A percentile compares a stretch with the other conserved stretches of the same genome.
These are phyloP conservation scores for Ephialtes manifestator DNA, from an alignment of 2,888 invertebrate genomes.

Conservation along the genomic window DNA sequence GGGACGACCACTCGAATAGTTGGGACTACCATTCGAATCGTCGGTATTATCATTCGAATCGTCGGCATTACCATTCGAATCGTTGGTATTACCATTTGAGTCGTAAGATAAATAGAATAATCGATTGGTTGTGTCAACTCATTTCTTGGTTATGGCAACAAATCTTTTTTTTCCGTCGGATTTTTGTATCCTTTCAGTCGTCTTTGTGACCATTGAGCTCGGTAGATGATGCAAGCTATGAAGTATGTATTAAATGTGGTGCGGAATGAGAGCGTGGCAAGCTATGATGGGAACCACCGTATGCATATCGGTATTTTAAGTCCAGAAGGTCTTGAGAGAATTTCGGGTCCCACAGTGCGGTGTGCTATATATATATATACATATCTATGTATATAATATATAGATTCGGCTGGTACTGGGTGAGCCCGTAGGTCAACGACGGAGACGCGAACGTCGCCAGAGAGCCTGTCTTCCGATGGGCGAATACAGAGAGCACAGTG, in stretches of 20 bases:
- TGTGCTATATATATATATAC: constrained; percentile 15
- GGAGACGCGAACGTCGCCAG: constrained; percentile 68
- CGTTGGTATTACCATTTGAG: too few relatives aligned
- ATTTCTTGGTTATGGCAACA: too few relatives aligned
- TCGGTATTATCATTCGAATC: too few relatives aligned
- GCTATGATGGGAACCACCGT: constrained; percentile 1
- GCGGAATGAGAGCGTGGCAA: not conserved
- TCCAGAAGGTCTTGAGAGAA: constrained; percentile 77
- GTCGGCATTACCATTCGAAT: too few relatives aligned
- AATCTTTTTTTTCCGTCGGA: too few relatives aligned
- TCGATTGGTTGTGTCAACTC: too few relatives aligned
- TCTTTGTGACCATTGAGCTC: too few relatives aligned
- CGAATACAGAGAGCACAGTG: constrained; percentile 11
- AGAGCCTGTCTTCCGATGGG: constrained; percentile 29
- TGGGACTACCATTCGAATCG: too few relatives aligned
- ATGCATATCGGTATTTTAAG: constrained; percentile 17
- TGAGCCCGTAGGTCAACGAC: constrained; percentile 67
- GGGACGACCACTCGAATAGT: too few relatives aligned
- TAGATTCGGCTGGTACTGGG: constrained; percentile 64
- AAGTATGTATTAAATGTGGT: not conserved
- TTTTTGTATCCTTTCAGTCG: too few relatives aligned
- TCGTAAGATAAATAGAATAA: too few relatives aligned
- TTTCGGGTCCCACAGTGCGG: constrained; percentile 71
- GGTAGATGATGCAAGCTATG: too few relatives aligned
- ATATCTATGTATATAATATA: not conserved